phyloP scores from a whole-genome alignment of 2,113 vertebrate species.

The Pseudorasbora parva region DNA sequence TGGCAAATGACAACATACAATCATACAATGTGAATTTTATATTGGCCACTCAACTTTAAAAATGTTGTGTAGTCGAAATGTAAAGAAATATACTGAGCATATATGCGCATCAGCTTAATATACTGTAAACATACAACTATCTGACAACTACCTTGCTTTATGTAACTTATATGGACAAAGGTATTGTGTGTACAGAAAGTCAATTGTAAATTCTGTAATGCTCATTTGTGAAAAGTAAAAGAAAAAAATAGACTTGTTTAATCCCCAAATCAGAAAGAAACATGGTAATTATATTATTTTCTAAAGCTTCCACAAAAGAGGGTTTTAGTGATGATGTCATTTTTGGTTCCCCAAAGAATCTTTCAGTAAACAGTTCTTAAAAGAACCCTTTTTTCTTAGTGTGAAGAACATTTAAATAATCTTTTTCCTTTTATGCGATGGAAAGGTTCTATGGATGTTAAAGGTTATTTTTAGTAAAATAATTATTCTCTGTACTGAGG shows the following conservation, averaged over 20 bases:
- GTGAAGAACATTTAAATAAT: no score
- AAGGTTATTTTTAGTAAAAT: background rate
- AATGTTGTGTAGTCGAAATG: background rate
- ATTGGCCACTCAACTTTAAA: background rate
- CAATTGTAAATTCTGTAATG: background rate
- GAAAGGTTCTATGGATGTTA: no score
- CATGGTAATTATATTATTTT: background rate
- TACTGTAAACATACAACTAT: background rate
- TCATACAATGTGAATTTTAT: slow-evolving; percentile 13
- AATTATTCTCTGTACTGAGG: background rate
- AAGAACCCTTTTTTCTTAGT: no score
- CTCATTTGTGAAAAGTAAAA: background rate
- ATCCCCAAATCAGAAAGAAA: slow-evolving; percentile 5
- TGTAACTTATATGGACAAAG: background rate
- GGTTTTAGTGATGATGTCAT: no score
- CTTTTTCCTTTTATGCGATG: no score
- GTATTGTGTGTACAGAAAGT: background rate
- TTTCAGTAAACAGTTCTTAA: no score
- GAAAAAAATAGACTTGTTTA: background rate
- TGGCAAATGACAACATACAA: slow-evolving; percentile 38
- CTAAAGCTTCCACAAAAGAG: no score
- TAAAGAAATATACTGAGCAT: background rate
- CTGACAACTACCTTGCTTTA: background rate
- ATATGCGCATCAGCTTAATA: background rate
- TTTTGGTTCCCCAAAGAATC: no score